phyloP scores from a whole-genome alignment of 2,113 vertebrate species.

The Romanogobio albipinnatus region DNA sequence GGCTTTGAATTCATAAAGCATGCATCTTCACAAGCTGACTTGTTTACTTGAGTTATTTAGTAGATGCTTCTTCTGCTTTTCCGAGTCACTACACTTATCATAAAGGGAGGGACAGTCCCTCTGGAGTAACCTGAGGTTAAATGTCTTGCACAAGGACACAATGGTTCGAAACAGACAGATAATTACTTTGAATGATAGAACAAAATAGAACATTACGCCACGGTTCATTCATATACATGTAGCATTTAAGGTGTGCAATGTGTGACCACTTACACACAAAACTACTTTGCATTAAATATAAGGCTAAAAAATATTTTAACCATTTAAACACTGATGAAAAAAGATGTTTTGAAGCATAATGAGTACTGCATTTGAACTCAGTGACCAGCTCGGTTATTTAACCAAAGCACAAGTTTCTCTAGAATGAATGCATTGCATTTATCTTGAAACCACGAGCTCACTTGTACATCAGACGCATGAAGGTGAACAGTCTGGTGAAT shows the following conservation, averaged over 20 bases:
- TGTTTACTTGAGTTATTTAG: not conserved
- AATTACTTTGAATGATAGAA: not conserved
- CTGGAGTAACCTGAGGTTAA: not conserved
- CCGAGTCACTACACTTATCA: not conserved
- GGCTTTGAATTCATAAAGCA: slow-evolving; percentile 10
- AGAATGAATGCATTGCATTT: not conserved
- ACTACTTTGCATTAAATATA: no score
- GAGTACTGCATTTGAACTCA: no score
- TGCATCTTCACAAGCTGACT: not conserved
- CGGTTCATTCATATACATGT: no score
- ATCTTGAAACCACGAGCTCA: not conserved
- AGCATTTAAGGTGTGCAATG: no score
- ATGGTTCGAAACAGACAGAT: not conserved
- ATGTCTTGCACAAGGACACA: not conserved
- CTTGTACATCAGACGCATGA: not conserved
- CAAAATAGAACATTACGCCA: no score
- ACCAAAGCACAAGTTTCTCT: not conserved
- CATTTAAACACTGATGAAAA: no score
- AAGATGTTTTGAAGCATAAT: no score
- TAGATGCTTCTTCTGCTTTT: slow-evolving; percentile 6
- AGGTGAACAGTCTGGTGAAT: slow-evolving; percentile 2
- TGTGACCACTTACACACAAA: no score
- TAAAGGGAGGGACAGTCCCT: not conserved
- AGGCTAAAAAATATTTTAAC: no score
- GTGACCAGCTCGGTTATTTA: not conserved